Evolutionary conservation across 2,888 invertebrate genomes (phyloP), one percentile per base, ranked within the genome.

Genomic region (Drosophila phalerata): DNA sequence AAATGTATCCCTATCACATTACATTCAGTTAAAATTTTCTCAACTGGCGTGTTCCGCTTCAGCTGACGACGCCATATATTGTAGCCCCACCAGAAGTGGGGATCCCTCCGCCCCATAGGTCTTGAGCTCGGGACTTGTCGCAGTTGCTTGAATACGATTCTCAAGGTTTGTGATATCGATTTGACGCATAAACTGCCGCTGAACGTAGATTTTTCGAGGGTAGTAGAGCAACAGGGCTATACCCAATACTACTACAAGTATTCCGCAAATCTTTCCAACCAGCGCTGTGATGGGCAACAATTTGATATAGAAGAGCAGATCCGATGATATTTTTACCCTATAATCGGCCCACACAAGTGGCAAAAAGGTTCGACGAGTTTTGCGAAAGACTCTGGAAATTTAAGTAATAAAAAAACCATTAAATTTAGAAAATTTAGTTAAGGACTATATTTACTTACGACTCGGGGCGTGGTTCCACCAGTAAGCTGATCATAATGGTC

Each of bases 401-500:
- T 9, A 11, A 30, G 3, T 5, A 6, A 15, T n/a, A 43, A n/a
- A 10, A 2, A 15, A 28, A 47, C 47, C 11, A 10, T 32, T 8
- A n/a, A n/a, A n/a, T 32, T 43, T 15, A 11, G n/a, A 5, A 32
- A 10, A 30, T 9, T 30, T 2, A 22, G 5, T 3, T 32, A 25
- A 47, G 1, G 6, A 10, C 11, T 22, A 11, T 13, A 17, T 15
- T 1, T 1, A 30, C 45, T 94, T 92, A 97, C 97, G 92, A 93
- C 64, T 94, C 93, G 0, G 93, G 90, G 62, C 94, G 94, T 0
- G 96, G 95, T 62, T 95, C 94, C 5, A 97, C 90, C 30, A 95
- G 93, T 22, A 97, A 93, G 90, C 97, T 97, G 53, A 96, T 93
- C 92, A 97, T 97, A 45, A 97, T 94, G 69, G 96, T 94, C 0